Evolutionary conservation across 92 coral and sea anemone genomes (phyloP).

Genomic region (Zoanthus sansibaricus): DNA sequence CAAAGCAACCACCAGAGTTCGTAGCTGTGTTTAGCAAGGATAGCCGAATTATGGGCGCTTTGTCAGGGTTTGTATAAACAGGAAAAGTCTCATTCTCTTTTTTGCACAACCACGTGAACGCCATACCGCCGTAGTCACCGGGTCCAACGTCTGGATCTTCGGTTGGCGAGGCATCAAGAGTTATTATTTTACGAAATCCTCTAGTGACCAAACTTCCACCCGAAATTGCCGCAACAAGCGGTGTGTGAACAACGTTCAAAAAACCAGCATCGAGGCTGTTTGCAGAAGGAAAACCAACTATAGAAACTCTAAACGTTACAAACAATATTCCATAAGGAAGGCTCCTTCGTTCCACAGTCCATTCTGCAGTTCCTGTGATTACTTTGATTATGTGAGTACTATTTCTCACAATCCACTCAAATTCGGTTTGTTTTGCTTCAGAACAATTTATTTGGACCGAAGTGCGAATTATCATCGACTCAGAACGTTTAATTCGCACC

Average conservation of each 20-base stretch:
- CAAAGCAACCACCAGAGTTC: conserved; percentile 82
- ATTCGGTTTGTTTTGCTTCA: conserved; percentile 45
- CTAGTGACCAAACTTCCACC: conserved; percentile 77
- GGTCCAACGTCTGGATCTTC: conserved; percentile 77
- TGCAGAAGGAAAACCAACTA: conserved; percentile 31
- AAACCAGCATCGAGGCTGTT: conserved; percentile 54
- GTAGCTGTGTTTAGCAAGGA: conserved; percentile 14
- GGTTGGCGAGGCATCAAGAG: conserved; percentile 68
- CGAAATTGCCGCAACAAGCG: conserved; percentile 64
- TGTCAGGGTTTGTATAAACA: neutral
- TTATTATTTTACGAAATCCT: conserved; percentile 55
- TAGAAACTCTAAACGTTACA: conserved; percentile 64
- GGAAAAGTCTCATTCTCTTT: conserved; percentile 66
- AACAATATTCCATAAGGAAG: conserved; percentile 68
- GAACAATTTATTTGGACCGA: conserved; percentile 55
- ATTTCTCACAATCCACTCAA: conserved; percentile 67
- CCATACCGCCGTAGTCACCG: conserved; percentile 68
- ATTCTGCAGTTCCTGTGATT: conserved; percentile 58
- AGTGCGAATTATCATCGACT: conserved; percentile 64
- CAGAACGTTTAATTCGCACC: conserved; percentile 61
- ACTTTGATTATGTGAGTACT: conserved; percentile 3
- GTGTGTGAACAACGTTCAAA: conserved; percentile 53
- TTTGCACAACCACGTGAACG: conserved; percentile 83
- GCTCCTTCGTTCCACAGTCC: conserved; percentile 64
- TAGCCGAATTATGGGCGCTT: conserved; percentile 52